Percentiles rank a stretch among this genome's conserved stretches.
These are phyloP conservation scores for Pontoporia blainvillei DNA, from an alignment of 2,113 vertebrate genomes.

Conservation along the genomic window DNA sequence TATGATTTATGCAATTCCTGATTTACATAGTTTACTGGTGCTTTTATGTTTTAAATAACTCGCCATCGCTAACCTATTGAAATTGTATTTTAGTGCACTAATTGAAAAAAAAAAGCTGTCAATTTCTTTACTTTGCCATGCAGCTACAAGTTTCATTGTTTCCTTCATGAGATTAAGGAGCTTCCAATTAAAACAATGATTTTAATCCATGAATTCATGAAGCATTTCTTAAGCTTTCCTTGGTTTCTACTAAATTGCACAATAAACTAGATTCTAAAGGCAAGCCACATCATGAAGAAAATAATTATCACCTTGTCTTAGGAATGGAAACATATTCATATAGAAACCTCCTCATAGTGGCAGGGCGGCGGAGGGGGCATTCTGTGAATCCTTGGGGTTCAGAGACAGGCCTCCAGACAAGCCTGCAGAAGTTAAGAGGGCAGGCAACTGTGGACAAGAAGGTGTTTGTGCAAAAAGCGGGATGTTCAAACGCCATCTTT, in stretches of 20 bases:
- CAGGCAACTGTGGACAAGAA: rapidly evolving
- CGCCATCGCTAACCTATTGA: slow-evolving; percentile 51
- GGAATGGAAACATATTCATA: neutral
- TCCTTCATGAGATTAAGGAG: slow-evolving; percentile 72
- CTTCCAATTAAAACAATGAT: slow-evolving; percentile 69
- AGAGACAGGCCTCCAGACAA: neutral
- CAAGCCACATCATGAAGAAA: slow-evolving; percentile 35
- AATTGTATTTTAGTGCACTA: slow-evolving; percentile 69
- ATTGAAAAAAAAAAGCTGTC: slow-evolving; percentile 74
- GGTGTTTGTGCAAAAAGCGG: neutral
- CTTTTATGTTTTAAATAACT: slow-evolving; percentile 77
- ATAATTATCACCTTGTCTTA: slow-evolving; percentile 34
- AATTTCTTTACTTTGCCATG: slow-evolving; percentile 71
- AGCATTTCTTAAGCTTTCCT: slow-evolving; percentile 52
- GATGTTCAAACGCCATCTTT: neutral
- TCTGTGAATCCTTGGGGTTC: neutral
- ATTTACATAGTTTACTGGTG: slow-evolving; percentile 72
- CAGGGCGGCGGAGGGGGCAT: neutral
- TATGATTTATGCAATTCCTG: slow-evolving; percentile 63
- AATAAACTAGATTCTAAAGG: slow-evolving; percentile 50
- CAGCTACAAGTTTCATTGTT: slow-evolving; percentile 71
- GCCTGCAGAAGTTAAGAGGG: neutral
- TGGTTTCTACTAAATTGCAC: slow-evolving; percentile 35
- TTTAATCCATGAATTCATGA: slow-evolving; percentile 71
- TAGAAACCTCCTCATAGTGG: neutral